Percentiles rank a stretch among this genome's conserved stretches.
Evolutionary conservation across 2,888 invertebrate genomes (phyloP).

Genomic region (Sinohyriopsis cumingii): DNA sequence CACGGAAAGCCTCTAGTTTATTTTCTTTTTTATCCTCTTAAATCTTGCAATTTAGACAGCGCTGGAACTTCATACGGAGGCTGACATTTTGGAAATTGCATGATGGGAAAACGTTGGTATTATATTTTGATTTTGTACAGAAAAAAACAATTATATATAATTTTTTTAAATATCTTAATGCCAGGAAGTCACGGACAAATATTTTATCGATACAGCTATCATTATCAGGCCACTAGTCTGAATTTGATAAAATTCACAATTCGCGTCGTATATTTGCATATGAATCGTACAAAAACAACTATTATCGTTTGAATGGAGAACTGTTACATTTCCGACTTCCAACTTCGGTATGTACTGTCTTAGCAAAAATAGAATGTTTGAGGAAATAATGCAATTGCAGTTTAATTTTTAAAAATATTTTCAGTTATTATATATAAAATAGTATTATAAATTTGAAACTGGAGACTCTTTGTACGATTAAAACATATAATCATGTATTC

Average conservation of each 20-base stretch:
- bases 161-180: too few species aligned
- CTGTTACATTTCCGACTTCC: conserved; percentile 10
- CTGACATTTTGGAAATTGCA: conserved; percentile 32
- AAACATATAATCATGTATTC: not conserved
- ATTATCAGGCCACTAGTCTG: too few species aligned
- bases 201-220: too few species aligned
- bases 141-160: too few species aligned
- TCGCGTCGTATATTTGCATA: conserved; percentile 25
- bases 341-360: conserved; percentile 11
- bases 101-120: conserved; percentile 17
- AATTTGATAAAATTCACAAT: too few species aligned
- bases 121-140: not conserved
- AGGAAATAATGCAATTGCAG: not conserved
- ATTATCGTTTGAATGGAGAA: conserved; percentile 12
- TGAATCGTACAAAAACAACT: conserved; percentile 41
- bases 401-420: not conserved
- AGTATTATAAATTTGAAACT: too few species aligned
- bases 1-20: too few species aligned
- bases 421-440: not conserved
- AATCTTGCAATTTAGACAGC: too few species aligned
- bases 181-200: too few species aligned
- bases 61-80: conserved; percentile 6
- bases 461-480: too few species aligned
- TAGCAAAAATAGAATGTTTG: not conserved
- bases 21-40: too few species aligned